Conservation (phyloP, 1,140 invertebrate genomes). For the Tetragnatha versicolor region DNA sequence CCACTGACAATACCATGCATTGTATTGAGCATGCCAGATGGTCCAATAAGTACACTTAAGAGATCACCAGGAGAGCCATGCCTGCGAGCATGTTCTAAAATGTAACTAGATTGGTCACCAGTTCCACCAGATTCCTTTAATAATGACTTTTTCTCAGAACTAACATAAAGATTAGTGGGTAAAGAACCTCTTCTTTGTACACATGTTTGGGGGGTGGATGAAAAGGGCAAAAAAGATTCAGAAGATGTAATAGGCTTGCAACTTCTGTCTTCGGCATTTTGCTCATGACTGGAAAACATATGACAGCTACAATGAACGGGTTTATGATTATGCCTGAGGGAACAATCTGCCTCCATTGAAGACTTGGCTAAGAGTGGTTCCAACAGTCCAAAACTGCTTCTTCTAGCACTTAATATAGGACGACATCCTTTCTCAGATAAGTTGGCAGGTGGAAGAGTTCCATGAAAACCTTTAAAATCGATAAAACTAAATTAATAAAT, state of each 20-base stretch:
- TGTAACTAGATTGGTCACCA: constrained; percentile 17
- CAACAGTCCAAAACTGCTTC: constrained; percentile 39
- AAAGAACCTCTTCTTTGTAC: constrained; percentile 52
- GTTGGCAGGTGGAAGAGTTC: not conserved
- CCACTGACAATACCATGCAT: constrained; percentile 38
- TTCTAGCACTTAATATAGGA: not conserved
- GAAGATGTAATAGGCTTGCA: constrained; percentile 21
- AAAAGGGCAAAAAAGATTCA: constrained; percentile 20
- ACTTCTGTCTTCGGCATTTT: constrained; percentile 9
- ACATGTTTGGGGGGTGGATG: constrained; percentile 17
- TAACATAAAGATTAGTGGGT: constrained; percentile 43
- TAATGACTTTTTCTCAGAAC: constrained; percentile 2
- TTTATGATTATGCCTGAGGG: constrained; percentile 1
- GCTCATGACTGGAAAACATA: constrained; percentile 16
- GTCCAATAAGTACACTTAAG: constrained; percentile 51
- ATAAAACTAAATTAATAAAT: not conserved
- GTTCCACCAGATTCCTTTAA: not conserved
- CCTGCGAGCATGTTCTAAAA: constrained; percentile 27
- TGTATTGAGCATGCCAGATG: constrained; percentile 38
- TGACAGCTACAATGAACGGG: constrained; percentile 21
- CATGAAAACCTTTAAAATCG: constrained; percentile 18
- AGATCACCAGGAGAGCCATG: constrained; percentile 38
- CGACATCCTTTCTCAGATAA: not conserved
- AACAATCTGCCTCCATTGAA: not conserved
- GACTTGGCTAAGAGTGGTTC: constrained; percentile 22